phyloP scores from a whole-genome alignment of 1,140 invertebrate genomes.

The Neodiprion fabricii region DNA sequence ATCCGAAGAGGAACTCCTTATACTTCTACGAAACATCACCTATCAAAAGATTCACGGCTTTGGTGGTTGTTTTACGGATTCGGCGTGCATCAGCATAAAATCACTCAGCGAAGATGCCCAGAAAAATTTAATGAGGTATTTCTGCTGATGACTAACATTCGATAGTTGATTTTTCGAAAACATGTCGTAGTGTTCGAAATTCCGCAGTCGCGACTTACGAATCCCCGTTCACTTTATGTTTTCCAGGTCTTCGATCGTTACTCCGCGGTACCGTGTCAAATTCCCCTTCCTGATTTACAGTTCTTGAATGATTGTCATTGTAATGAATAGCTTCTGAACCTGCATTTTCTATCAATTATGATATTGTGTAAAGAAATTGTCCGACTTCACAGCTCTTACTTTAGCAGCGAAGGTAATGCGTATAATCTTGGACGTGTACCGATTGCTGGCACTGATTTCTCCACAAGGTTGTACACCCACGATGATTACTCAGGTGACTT shows the following conservation, averaged over 20 bases:
- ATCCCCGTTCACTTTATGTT: no score
- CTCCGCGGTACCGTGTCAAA: no score
- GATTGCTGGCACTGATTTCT: slow-evolving; percentile 77
- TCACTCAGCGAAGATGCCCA: slow-evolving; percentile 65
- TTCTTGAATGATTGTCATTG: slow-evolving; percentile 15
- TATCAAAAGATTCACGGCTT: slow-evolving; percentile 78
- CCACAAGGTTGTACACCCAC: slow-evolving; percentile 72
- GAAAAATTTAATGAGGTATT: slow-evolving; percentile 68
- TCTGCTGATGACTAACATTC: not conserved
- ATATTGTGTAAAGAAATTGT: slow-evolving; percentile 10
- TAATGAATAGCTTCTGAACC: slow-evolving; percentile 8
- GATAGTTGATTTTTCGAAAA: no score
- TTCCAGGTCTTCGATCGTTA: no score
- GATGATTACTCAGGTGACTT: slow-evolving; percentile 62
- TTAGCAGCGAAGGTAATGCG: slow-evolving; percentile 61
- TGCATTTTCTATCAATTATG: not conserved
- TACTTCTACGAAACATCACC: not conserved
- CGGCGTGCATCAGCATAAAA: slow-evolving; percentile 77
- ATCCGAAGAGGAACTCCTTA: not conserved
- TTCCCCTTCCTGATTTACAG: no score
- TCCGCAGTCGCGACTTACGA: no score
- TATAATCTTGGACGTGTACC: slow-evolving; percentile 71
- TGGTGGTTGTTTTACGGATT: slow-evolving; percentile 88
- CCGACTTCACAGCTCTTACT: slow-evolving; percentile 52
- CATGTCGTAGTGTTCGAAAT: no score